Percentiles rank a stretch among this genome's conserved stretches.
phyloP scores from a whole-genome alignment of 1,140 invertebrate species.

The Tribolium madens region DNA sequence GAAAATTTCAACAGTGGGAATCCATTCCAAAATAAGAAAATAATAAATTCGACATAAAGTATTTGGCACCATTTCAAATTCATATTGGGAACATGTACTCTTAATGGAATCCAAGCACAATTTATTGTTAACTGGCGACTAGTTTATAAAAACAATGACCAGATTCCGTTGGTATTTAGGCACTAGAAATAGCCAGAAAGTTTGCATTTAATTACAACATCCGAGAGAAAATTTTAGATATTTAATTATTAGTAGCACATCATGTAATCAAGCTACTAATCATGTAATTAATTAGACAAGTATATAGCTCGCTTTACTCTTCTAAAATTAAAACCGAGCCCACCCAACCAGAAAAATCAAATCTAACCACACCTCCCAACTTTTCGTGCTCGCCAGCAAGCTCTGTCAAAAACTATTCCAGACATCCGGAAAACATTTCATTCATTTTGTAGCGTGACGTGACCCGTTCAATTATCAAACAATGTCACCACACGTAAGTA shows the following conservation, averaged over 20 bases:
- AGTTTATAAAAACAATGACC: slow-evolving; percentile 38
- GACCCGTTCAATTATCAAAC: slow-evolving; percentile 26
- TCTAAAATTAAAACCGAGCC: slow-evolving; percentile 33
- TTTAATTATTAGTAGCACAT: slow-evolving; percentile 26
- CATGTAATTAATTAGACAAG: slow-evolving; percentile 38
- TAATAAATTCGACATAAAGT: slow-evolving; percentile 50
- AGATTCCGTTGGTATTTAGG: not conserved
- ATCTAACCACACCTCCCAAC: slow-evolving; percentile 25
- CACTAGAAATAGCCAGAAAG: slow-evolving; percentile 31
- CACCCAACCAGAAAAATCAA: slow-evolving; percentile 29
- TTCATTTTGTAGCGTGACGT: slow-evolving; percentile 9
- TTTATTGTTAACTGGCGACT: slow-evolving; percentile 47
- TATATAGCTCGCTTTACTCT: not conserved
- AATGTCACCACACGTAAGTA: slow-evolving; percentile 23
- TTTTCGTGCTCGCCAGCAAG: slow-evolving; percentile 7
- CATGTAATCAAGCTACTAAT: slow-evolving; percentile 42
- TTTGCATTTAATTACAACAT: slow-evolving; percentile 34
- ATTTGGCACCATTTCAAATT: slow-evolving; percentile 49
- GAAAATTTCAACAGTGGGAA: slow-evolving; percentile 33
- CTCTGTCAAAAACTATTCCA: slow-evolving; percentile 37
- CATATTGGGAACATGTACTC: slow-evolving; percentile 48
- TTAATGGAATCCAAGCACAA: slow-evolving; percentile 41
- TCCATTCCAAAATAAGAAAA: slow-evolving; percentile 50
- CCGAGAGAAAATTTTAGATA: slow-evolving; percentile 19
- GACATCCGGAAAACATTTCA: slow-evolving; percentile 32